phyloP scores from a whole-genome alignment of 2,113 vertebrate species.

The Catharus fuscescens region DNA sequence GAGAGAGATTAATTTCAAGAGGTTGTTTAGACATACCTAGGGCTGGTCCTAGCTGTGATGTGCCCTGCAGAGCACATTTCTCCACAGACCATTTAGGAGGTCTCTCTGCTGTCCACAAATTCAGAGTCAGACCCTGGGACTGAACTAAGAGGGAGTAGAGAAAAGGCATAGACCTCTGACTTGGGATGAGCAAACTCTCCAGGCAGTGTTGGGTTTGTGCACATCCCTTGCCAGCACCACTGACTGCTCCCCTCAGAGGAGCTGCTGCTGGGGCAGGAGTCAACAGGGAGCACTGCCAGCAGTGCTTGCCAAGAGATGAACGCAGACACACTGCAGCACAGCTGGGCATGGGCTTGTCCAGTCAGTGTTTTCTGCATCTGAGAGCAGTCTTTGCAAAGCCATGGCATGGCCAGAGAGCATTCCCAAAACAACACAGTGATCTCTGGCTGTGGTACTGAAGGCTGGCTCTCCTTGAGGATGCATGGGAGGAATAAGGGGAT shows the following conservation, averaged over 20 bases:
- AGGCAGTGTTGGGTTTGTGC: background rate
- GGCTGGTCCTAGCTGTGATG: background rate
- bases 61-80: background rate
- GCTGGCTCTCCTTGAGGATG: background rate
- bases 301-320: background rate
- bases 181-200: background rate
- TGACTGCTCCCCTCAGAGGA: background rate
- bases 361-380: background rate
- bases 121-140: background rate
- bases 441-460: background rate
- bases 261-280: background rate
- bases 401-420: background rate
- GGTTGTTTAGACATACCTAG: background rate
- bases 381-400: background rate
- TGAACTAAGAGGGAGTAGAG: background rate
- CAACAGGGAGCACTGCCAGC: accelerated
- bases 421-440: accelerated
- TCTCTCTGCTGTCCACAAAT: background rate
- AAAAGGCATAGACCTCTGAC: background rate
- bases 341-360: background rate
- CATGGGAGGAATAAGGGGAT: background rate
- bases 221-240: accelerated
- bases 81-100: background rate
- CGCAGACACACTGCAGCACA: background rate
- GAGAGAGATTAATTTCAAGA: background rate